Evolutionary conservation across 2,113 vertebrate genomes (phyloP), one percentile per base, ranked within the genome.

Genomic region (Echinops telfairi): DNA sequence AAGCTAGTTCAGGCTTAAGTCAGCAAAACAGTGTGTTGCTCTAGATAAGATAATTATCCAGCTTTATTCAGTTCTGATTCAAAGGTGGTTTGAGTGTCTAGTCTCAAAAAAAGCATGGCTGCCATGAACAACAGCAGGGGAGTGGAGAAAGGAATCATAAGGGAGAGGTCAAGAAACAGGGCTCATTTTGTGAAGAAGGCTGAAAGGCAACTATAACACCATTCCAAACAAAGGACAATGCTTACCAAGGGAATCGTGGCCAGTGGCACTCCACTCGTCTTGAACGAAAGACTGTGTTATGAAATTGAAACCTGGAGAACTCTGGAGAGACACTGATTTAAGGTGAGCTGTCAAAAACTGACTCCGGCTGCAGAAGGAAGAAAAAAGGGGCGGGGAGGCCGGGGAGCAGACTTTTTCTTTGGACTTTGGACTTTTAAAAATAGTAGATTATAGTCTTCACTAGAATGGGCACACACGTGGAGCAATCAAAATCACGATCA

Each of bases 221-320:
- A 27, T 88, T 89, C 66, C 53, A 94, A 84, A 79, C 62, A 88
- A 81, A 89, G 58, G 60, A 80, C 33, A 82, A 68, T 84, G 57
- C 80, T 81, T 86, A 6, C 47, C 86, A 82, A 57, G 64, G 87
- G 53, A 83, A 64, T 19, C 64, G 92, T 87, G 53, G 78, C 90
- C 57, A 36, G 6, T 57, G 83, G 57, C 19, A 1, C 66, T 94
- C 68, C 70, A 64, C 64, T 78, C 9, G 43, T 57, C 79, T 88
- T 47, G 36, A 64, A 53, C 20, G 10, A 82, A 80, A 83, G 25
- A 93, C 58, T 73, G 3, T 68, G 5, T 62, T 75, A 29, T 70
- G 88, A 31, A 60, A 90, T 79, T 60, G 40, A 62, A 85, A 77
- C 70, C 20, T 57, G 43, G 38, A 25, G 38, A 90, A 33, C 66